A percentile compares a stretch with the other conserved stretches of the same genome.
Evolutionary conservation across 2,113 vertebrate genomes (phyloP).

Genomic region (Accipiter cooperii): DNA sequence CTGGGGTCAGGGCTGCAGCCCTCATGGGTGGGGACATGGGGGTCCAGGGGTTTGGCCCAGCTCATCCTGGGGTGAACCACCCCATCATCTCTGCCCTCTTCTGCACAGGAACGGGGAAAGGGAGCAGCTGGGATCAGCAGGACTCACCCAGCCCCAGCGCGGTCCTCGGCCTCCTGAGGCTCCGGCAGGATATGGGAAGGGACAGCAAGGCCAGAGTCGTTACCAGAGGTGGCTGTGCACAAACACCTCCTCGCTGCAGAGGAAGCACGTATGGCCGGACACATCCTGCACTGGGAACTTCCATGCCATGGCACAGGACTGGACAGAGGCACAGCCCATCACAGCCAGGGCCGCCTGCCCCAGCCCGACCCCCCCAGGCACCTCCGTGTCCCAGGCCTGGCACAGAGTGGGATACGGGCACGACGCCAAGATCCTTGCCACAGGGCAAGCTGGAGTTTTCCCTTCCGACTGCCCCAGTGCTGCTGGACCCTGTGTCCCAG

Average conservation of each 20-base stretch:
- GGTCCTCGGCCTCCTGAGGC: accelerated
- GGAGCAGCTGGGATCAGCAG: too few relatives aligned
- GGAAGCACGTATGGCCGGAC: neutral
- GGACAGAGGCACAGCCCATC: accelerated
- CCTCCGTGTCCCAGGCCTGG: accelerated
- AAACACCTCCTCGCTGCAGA: accelerated
- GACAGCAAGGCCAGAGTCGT: accelerated
- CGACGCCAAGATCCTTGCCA: accelerated
- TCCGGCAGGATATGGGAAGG: accelerated
- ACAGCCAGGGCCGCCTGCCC: neutral
- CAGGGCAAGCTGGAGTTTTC: accelerated
- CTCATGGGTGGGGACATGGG: neutral
- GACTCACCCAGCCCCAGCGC: neutral
- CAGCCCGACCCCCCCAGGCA: accelerated
- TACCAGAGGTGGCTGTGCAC: accelerated
- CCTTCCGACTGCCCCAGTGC: accelerated
- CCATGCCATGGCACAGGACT: accelerated
- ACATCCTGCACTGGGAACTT: neutral
- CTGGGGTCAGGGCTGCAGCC: neutral
- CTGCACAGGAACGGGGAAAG: accelerated
- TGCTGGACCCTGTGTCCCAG: accelerated
- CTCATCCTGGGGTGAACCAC: neutral
- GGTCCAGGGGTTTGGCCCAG: too few relatives aligned
- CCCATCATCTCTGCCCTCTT: neutral
- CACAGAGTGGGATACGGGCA: accelerated